phyloP scores from a whole-genome alignment of 2,888 invertebrate species.

The Patella depressa region DNA sequence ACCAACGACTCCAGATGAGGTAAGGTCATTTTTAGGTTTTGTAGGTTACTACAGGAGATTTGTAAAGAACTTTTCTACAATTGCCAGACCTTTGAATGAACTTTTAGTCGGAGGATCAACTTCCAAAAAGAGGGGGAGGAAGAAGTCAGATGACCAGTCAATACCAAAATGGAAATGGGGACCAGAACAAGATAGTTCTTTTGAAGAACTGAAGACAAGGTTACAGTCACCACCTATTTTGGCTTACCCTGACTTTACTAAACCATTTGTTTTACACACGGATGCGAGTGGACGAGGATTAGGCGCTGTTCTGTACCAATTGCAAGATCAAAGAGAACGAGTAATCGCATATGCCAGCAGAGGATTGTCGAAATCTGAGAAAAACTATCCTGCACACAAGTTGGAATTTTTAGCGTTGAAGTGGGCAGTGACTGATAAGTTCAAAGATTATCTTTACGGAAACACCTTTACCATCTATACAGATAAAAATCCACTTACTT shows the following conservation, averaged over 20 bases:
- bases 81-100: neutral
- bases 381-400: conserved; percentile 30
- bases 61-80: neutral
- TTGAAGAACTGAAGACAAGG: conserved; percentile 26
- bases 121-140: conserved; percentile 6
- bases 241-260: too few species aligned
- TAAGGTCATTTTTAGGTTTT: conserved; percentile 8
- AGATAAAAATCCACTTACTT: neutral
- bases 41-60: neutral
- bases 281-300: conserved; percentile 30
- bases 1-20: conserved; percentile 6
- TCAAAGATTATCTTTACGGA: too few species aligned
- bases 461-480: too few species aligned
- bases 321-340: conserved; percentile 15
- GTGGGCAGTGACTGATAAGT: conserved; percentile 28
- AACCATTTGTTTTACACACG: conserved; percentile 28
- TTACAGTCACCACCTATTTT: too few species aligned
- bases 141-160: conserved; percentile 13
- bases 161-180: conserved; percentile 17
- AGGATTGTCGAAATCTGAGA: conserved; percentile 19
- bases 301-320: conserved; percentile 35
- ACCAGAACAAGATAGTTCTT: neutral
- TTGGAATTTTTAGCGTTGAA: conserved; percentile 30
- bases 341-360: conserved; percentile 31
- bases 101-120: neutral